A percentile compares a stretch with the other conserved stretches of the same genome.
Conservation (phyloP, 1,140 invertebrate species). For the Glossosoma conforme region DNA sequence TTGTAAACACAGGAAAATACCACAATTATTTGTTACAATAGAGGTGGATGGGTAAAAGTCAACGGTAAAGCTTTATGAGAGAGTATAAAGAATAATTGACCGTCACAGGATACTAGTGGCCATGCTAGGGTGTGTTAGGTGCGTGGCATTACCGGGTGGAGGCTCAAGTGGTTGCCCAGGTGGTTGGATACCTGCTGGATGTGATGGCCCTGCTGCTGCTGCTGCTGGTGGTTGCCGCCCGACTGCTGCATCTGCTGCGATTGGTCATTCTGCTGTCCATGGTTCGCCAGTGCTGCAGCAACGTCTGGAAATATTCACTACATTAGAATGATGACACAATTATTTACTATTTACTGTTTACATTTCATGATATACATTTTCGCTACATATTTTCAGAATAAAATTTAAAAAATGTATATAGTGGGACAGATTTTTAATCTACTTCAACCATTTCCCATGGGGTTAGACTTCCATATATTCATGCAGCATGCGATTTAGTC, state of each 20-base stretch:
- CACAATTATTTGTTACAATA: no score
- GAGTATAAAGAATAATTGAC: no score
- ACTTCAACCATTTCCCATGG: no score
- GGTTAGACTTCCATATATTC: no score
- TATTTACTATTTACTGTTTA: constrained; percentile 5
- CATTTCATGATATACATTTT: not conserved
- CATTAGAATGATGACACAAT: not conserved
- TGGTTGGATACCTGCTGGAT: constrained; percentile 48
- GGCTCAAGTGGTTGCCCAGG: constrained; percentile 48
- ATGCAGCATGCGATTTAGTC: no score
- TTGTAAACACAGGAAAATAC: no score
- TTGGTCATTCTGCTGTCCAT: constrained; percentile 40
- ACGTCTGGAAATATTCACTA: constrained; percentile 16
- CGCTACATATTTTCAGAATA: not conserved
- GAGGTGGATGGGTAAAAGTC: no score
- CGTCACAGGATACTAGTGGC: no score
- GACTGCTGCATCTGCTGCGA: constrained; percentile 7
- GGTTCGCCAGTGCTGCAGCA: constrained; percentile 41
- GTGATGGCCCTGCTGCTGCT: constrained; percentile 29
- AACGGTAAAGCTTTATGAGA: no score
- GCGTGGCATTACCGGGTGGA: constrained; percentile 43
- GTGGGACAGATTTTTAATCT: no score
- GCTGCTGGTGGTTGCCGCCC: constrained; percentile 5
- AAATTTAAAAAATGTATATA: no score
- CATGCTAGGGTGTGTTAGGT: not conserved